These are phyloP conservation scores for Malthinus flaveolus DNA, from an alignment of 2,888 invertebrate species.

Conservation along the genomic window DNA sequence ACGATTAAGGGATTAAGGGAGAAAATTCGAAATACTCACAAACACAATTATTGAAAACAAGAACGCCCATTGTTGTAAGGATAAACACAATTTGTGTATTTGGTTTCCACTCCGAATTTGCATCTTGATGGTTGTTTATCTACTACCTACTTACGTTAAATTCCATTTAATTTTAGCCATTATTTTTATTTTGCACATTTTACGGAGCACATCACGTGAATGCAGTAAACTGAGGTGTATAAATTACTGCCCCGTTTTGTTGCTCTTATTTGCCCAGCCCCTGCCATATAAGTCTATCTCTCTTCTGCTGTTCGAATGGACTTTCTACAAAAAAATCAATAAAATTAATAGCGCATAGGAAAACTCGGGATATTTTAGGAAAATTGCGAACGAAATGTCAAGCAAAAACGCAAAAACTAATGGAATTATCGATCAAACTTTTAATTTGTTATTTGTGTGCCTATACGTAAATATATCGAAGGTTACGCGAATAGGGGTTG, in stretches of 20 bases:
- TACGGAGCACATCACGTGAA: not conserved
- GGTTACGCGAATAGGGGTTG: no score
- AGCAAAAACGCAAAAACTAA: no score
- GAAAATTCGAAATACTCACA: constrained; percentile 37
- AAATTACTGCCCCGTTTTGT: not conserved
- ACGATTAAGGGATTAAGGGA: not conserved
- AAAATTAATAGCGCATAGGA: not conserved
- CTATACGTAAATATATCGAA: no score
- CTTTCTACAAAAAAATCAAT: not conserved
- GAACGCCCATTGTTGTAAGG: constrained; percentile 40
- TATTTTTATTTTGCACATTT: not conserved
- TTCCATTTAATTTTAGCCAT: not conserved
- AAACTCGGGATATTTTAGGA: no score
- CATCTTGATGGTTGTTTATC: constrained; percentile 12
- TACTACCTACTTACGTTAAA: not conserved
- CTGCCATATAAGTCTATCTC: not conserved
- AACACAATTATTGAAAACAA: constrained; percentile 40
- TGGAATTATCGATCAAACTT: no score
- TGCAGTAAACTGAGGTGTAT: not conserved
- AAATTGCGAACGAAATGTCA: no score
- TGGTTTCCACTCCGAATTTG: constrained; percentile 19
- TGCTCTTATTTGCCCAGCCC: not conserved
- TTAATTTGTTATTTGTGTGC: no score
- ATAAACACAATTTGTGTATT: constrained; percentile 34
- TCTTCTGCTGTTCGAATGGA: not conserved